Evolutionary conservation across 2,797 vertebrate species (phyloP).

Genomic region (Zalophus californianus): DNA sequence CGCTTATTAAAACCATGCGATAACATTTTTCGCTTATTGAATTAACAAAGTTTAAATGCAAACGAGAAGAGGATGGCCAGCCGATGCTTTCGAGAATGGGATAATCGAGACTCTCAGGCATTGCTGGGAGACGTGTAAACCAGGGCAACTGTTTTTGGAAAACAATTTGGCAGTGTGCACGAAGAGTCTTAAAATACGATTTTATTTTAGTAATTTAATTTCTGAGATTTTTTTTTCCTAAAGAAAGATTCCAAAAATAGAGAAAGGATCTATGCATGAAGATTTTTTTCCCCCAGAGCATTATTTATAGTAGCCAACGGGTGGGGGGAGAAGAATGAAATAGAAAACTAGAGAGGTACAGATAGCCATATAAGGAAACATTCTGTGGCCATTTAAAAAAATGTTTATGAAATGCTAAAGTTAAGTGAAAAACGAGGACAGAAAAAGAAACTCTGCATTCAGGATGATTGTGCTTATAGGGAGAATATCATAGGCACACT

Average conservation of each 20-base stretch:
- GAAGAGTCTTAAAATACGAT: slow-evolving; percentile 66
- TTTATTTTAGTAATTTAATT: slow-evolving; percentile 78
- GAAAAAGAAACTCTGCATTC: not conserved
- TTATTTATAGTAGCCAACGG: slow-evolving; percentile 68
- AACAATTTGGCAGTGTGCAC: slow-evolving; percentile 28
- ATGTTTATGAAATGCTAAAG: slow-evolving; percentile 33
- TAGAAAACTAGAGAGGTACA: not conserved
- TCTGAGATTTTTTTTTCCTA: slow-evolving; percentile 10
- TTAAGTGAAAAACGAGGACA: not conserved
- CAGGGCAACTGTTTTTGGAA: slow-evolving; percentile 34
- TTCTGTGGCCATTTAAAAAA: slow-evolving; percentile 39
- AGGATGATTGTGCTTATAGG: not conserved
- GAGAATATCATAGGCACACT: not conserved
- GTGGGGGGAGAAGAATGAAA: not conserved
- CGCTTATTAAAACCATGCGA: not conserved
- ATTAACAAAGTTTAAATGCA: slow-evolving; percentile 43
- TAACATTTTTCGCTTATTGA: not conserved
- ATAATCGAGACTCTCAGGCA: not conserved
- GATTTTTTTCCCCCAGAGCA: not conserved
- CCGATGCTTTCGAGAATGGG: not conserved
- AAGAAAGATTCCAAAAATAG: slow-evolving; percentile 63
- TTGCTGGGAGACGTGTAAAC: not conserved
- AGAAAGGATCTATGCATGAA: slow-evolving; percentile 28
- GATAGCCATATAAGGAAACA: slow-evolving; percentile 33
- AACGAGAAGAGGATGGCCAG: not conserved